A percentile compares a stretch with the other conserved stretches of the same genome.
Evolutionary conservation across 2,797 vertebrate genomes (phyloP).

Genomic region (Dallia pectoralis): DNA sequence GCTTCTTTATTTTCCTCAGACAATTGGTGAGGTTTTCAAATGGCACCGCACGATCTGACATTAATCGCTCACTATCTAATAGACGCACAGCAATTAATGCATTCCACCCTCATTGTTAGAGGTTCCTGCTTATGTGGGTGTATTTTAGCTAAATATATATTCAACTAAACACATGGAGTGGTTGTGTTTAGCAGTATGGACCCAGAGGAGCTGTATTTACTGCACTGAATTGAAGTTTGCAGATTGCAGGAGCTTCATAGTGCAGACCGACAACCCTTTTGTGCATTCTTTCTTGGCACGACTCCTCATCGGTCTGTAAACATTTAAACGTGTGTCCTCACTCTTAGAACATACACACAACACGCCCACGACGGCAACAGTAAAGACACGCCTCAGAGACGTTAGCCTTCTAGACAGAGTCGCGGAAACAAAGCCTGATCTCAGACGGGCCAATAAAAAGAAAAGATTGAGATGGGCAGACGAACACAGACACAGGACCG

Average conservation of each 20-base stretch:
- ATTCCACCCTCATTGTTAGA: constrained; percentile 47
- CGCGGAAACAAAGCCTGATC: too few relatives aligned
- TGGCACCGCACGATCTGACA: constrained; percentile 67
- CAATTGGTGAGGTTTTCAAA: constrained; percentile 63
- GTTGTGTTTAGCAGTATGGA: neutral
- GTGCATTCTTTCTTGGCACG: constrained; percentile 44
- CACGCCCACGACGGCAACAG: too few relatives aligned
- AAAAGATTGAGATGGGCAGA: too few relatives aligned
- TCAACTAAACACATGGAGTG: constrained; percentile 26
- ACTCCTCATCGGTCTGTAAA: constrained; percentile 63
- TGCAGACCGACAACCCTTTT: constrained; percentile 62
- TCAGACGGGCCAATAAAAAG: too few relatives aligned
- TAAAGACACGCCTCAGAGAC: too few relatives aligned
- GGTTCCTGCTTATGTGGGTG: constrained; percentile 43
- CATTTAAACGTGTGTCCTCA: constrained; percentile 65
- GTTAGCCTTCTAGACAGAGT: too few relatives aligned
- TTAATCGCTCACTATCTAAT: constrained; percentile 70
- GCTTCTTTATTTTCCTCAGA: constrained; percentile 69
- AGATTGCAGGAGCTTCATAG: constrained; percentile 43
- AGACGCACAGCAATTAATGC: constrained; percentile 60
- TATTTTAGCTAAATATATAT: constrained; percentile 41
- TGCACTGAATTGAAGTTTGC: neutral
- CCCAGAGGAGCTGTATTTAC: neutral
- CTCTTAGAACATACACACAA: too few relatives aligned
- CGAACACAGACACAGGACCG: too few relatives aligned